These are phyloP conservation scores for Gyps fulvus DNA, from an alignment of 2,113 vertebrate genomes.

Conservation along the genomic window DNA sequence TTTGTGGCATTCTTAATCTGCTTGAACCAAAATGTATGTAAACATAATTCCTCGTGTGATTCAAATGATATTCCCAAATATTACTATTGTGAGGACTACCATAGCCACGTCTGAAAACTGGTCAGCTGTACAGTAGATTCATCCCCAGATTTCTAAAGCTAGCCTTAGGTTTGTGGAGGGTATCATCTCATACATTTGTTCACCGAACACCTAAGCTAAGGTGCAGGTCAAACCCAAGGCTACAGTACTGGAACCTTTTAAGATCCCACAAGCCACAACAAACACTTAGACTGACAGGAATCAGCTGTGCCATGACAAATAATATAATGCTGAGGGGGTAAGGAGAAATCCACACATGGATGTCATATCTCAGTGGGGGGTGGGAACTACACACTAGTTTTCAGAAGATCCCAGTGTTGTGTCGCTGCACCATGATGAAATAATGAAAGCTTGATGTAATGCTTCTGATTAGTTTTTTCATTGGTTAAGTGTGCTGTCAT, in stretches of 20 bases:
- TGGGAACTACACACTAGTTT: background rate
- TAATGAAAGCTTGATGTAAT: background rate
- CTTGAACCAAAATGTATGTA: background rate
- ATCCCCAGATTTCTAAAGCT: background rate
- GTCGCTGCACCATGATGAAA: background rate
- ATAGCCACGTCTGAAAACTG: background rate
- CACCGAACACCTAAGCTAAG: background rate
- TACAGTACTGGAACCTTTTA: background rate
- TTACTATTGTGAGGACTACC: background rate
- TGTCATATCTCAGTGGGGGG: background rate
- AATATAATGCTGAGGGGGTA: background rate
- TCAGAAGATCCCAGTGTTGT: background rate
- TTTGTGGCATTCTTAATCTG: background rate
- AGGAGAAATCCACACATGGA: background rate
- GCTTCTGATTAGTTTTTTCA: background rate
- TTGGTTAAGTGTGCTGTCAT: conserved; percentile 17
- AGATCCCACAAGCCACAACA: background rate
- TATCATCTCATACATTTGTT: background rate
- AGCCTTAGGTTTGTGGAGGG: background rate
- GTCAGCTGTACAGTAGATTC: background rate
- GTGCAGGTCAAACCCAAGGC: background rate
- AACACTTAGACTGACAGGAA: background rate
- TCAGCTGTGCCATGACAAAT: background rate
- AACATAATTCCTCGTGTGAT: background rate
- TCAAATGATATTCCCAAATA: background rate